Percentiles rank a stretch among this genome's conserved stretches.
phyloP scores from a whole-genome alignment of 2,113 vertebrate species.

The Pandion haliaetus region DNA sequence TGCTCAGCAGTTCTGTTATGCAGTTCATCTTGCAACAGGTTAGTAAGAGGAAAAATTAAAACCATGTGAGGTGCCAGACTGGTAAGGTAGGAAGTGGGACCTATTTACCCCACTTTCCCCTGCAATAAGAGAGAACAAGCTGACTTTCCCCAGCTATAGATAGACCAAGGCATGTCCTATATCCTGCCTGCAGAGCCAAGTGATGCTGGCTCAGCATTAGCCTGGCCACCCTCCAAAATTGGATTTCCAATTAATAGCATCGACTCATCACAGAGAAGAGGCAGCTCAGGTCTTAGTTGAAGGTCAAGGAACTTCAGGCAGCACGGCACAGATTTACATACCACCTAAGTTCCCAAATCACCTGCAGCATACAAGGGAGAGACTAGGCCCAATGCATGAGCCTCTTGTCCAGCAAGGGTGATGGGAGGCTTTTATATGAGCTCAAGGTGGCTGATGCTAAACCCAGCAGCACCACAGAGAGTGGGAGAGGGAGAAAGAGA shows the following conservation, averaged over 20 bases:
- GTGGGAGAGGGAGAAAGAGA: not conserved
- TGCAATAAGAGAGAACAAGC: not conserved
- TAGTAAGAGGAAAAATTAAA: not conserved
- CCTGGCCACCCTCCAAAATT: slow-evolving; percentile 56
- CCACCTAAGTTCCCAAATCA: not conserved
- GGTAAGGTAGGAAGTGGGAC: not conserved
- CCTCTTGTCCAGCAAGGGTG: not conserved
- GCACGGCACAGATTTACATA: not conserved
- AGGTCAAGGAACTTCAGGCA: slow-evolving; percentile 54
- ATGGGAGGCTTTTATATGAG: rapidly evolving
- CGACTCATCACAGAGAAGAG: slow-evolving; percentile 36
- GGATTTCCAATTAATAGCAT: slow-evolving; percentile 67
- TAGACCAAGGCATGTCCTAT: slow-evolving; percentile 35
- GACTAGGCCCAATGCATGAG: rapidly evolving
- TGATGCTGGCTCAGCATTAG: slow-evolving; percentile 57
- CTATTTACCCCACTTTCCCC: not conserved
- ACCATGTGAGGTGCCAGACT: not conserved
- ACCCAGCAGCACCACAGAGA: not conserved
- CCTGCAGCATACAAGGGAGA: not conserved
- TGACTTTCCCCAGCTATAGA: slow-evolving; percentile 33
- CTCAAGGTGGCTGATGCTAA: not conserved
- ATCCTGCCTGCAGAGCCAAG: slow-evolving; percentile 53
- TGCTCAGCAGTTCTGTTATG: not conserved
- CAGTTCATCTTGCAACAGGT: not conserved
- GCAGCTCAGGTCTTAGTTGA: slow-evolving; percentile 51